These are phyloP conservation scores for Caradrina clavipalpis DNA, from an alignment of 2,888 invertebrate genomes.

Conservation along the genomic window DNA sequence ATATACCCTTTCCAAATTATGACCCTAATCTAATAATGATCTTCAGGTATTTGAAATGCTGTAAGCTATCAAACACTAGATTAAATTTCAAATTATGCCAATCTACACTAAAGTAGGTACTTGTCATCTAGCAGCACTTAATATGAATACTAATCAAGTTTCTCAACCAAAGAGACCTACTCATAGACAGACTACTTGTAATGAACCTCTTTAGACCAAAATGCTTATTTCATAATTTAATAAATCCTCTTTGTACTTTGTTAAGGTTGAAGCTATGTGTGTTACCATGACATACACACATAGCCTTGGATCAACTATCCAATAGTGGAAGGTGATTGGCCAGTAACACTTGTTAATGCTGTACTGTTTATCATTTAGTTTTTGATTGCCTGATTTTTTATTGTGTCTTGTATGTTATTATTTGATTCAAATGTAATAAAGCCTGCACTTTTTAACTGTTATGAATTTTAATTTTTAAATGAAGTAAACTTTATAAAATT, in stretches of 20 bases:
- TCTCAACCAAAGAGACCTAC: not conserved
- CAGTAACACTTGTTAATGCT: not conserved
- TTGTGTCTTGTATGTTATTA: not conserved
- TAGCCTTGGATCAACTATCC: constrained; percentile 16
- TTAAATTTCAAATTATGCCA: not conserved
- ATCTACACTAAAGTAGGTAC: not conserved
- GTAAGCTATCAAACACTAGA: not conserved
- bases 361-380: not conserved
- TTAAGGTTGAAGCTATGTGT: constrained; percentile 1
- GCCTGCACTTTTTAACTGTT: not conserved
- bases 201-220: too few species aligned
- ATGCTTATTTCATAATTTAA: not conserved
- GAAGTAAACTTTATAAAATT: too few species aligned
- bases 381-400: too few species aligned
- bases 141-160: constrained; percentile 12
- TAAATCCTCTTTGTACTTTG: not conserved
- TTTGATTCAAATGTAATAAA: too few species aligned
- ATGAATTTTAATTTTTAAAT: not conserved
- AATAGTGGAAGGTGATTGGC: constrained; percentile 1
- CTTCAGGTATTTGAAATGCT: not conserved
- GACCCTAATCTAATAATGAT: too few species aligned
- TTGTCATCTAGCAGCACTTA: not conserved
- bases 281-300: constrained; percentile 20
- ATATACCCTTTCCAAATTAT: too few species aligned
- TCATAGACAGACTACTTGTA: not conserved